Percentiles rank a stretch among this genome's conserved stretches.
Evolutionary conservation across 2,113 vertebrate genomes (phyloP).

Genomic region (Oostethus manadensis): DNA sequence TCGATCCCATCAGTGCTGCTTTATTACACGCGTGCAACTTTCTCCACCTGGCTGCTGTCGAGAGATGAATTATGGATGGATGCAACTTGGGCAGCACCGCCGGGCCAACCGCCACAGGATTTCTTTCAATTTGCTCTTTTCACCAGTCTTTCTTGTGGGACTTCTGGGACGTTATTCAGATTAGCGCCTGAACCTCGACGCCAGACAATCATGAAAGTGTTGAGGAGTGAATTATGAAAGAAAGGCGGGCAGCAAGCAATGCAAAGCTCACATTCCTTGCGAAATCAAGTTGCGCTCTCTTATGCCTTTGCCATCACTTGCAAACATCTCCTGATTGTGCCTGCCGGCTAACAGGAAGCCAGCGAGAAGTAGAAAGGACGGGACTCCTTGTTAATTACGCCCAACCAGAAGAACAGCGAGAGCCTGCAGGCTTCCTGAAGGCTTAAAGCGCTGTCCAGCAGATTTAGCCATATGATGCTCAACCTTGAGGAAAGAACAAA

Average conservation of each 20-base stretch:
- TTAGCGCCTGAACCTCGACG: constrained; percentile 52
- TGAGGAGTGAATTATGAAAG: constrained; percentile 35
- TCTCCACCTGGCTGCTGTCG: constrained; percentile 49
- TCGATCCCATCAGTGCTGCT: constrained; percentile 38
- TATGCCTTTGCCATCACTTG: constrained; percentile 34
- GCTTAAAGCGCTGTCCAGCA: constrained; percentile 47
- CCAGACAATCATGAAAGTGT: constrained; percentile 41
- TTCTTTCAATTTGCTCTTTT: constrained; percentile 61
- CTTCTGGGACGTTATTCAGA: constrained; percentile 41
- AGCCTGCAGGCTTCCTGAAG: constrained; percentile 42
- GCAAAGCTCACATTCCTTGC: constrained; percentile 15
- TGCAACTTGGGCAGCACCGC: constrained; percentile 38
- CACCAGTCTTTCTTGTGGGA: constrained; percentile 44
- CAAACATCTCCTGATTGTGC: constrained; percentile 50
- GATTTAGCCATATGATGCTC: constrained; percentile 35
- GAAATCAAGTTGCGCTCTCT: constrained; percentile 25
- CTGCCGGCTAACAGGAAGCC: constrained; percentile 36
- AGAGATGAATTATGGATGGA: constrained; percentile 67
- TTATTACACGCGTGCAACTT: constrained; percentile 55
- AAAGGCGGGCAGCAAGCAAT: background rate
- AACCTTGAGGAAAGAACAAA: constrained; percentile 37
- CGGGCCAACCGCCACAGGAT: constrained; percentile 38
- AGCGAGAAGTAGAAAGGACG: constrained; percentile 47
- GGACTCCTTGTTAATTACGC: constrained; percentile 53
- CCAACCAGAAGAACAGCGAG: constrained; percentile 53